These are phyloP conservation scores for Erynnis tages DNA, from an alignment of 2,888 invertebrate species.

Conservation along the genomic window DNA sequence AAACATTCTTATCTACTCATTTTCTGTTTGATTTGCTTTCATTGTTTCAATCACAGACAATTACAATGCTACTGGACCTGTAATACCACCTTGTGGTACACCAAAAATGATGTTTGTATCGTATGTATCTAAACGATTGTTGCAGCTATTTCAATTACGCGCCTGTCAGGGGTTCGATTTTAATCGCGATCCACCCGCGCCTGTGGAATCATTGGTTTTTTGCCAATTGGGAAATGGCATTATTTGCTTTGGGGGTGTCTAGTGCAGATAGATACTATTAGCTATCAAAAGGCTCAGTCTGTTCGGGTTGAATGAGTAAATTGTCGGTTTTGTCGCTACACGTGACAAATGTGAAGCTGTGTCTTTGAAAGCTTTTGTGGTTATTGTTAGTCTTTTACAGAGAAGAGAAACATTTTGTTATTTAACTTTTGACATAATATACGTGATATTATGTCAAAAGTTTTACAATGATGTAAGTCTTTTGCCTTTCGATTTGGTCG, in stretches of 20 bases:
- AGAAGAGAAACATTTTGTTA: no score
- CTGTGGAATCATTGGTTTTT: slow-evolving; percentile 25
- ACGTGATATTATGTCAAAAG: no score
- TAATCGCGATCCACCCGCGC: slow-evolving; percentile 34
- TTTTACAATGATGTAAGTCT: no score
- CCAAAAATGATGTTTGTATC: neutral
- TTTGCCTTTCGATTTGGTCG: no score
- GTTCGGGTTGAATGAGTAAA: neutral
- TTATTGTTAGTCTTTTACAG: no score
- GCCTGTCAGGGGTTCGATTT: slow-evolving; percentile 31
- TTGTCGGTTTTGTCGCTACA: neutral
- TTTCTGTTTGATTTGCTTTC: no score
- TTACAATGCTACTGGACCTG: no score
- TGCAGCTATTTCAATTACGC: slow-evolving; percentile 37
- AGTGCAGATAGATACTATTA: slow-evolving; percentile 11
- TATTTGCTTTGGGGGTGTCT: slow-evolving; percentile 9
- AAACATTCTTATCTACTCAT: no score
- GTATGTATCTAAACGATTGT: slow-evolving; percentile 28
- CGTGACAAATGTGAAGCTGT: neutral
- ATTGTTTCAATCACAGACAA: no score
- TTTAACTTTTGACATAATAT: no score
- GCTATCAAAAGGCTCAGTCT: neutral
- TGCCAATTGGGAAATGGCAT: slow-evolving; percentile 26
- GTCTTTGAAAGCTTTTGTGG: no score
- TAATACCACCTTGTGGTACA: neutral